phyloP scores from a whole-genome alignment of 1,140 invertebrate species.

The Heterodera carotae region DNA sequence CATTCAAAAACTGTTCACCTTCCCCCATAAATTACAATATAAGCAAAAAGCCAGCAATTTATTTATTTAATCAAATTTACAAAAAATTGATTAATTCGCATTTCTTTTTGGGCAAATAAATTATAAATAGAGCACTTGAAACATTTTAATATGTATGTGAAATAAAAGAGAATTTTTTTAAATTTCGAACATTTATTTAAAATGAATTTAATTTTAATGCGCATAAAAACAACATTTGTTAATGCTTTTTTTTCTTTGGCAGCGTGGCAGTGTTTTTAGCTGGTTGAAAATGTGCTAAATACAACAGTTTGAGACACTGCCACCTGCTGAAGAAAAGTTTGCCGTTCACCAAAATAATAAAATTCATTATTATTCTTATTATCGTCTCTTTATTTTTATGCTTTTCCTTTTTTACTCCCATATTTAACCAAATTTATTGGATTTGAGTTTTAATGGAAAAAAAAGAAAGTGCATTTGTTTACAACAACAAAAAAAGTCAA shows the following conservation, averaged over 20 bases:
- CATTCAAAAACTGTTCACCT: too few species aligned
- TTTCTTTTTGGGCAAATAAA: too few species aligned
- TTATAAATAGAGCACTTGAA: too few species aligned
- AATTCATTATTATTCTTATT: neutral
- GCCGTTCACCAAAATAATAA: neutral
- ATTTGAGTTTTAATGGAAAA: neutral
- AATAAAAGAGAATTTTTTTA: too few species aligned
- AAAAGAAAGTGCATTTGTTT: neutral
- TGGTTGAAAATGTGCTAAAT: constrained; percentile 8
- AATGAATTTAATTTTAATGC: neutral
- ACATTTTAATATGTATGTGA: too few species aligned
- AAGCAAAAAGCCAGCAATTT: too few species aligned
- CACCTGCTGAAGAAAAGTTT: neutral
- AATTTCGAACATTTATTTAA: neutral
- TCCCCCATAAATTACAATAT: too few species aligned
- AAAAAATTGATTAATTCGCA: too few species aligned
- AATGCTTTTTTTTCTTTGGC: neutral
- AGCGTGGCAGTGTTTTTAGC: constrained; percentile 18
- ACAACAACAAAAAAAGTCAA: too few species aligned
- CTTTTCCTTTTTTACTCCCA: neutral
- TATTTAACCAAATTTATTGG: too few species aligned
- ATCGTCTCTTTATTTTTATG: neutral
- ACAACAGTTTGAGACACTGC: constrained; percentile 9
- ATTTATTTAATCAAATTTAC: too few species aligned
- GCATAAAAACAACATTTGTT: neutral